Evolutionary conservation across 2,888 invertebrate genomes (phyloP), one percentile per base, ranked within the genome.

Genomic region (Synanthedon vespiformis): DNA sequence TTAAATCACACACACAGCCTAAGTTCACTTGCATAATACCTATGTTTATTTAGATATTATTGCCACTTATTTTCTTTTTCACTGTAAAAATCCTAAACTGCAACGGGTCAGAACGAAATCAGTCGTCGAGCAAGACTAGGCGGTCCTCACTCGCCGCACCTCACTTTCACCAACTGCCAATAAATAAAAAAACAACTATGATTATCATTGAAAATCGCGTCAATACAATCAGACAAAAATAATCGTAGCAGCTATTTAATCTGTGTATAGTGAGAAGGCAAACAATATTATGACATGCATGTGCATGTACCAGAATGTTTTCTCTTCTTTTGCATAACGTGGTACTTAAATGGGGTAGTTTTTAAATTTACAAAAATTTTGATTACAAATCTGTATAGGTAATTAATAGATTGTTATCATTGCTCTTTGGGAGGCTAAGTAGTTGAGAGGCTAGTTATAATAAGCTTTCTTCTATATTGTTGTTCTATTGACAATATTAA

Each of bases 121-220:
- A 10, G 18, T 13, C 34, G 18, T 27, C 12, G 40, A 10, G 11
- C 40, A 12, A 40, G 11, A 50, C 50, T 11, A 50, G 22, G 12
- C 14, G 50, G n/a, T 70, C 62, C 61, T 68, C 66, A 61, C 61
- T 61, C 62, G 63, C 70, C 63, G 64, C 74, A 71, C 68, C 66
- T 71, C 75, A 81, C 85, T 85, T 85, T 85, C 85, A 84, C 84
- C 75, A 66, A 61, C 78, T 80, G 74, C 59, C 64, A 61, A 79
- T 72, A 77, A 61, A 79, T 72, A 77, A 77, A 80, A 74, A 78
- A 41, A 40, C 14, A 27, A 34, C 41, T 52, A 50, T 57, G 61
- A 61, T 65, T 64, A 65, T 65, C 58, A 67, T 59, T 66, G 51
- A 56, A 64, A 70, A 63, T 59, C 63, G 58, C 62, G 53, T 53